Evolutionary conservation across 2,888 invertebrate species (phyloP), one percentile per base, ranked within the genome.

Genomic region (Apotomis betuletana): DNA sequence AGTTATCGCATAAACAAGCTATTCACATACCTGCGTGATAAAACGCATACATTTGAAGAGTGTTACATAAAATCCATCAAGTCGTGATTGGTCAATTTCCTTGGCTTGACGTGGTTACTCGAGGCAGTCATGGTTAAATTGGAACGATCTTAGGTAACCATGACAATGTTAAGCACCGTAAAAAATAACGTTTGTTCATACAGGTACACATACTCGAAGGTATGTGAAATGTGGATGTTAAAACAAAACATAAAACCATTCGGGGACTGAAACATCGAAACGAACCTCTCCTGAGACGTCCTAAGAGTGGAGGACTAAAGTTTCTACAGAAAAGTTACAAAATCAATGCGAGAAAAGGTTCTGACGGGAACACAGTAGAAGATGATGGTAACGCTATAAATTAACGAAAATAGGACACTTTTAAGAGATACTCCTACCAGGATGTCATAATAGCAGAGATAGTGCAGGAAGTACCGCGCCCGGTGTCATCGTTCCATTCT

Each of bases 401-500:
- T 27, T 27, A 49, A 36, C 57, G 36, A 58, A 51, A 10, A 46
- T 44, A 15, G 44, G 60, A 46, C 8, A 44, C 59, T 41, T 44
- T 13, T 46, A 60, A 13, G 5, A 27, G 46, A 12, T 64, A 70
- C 62, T 15, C 6, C 0, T 49, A 49, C 64, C 58, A 70, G 70
- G 70, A 51, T 36, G 13, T 63, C 67, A 61, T 70, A 70, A 70
- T 55, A 62, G 57, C 12, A n/a, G 68, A 52, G 54, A 61, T 60
- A 68, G 68, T 61, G 27, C 72, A 72, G 72, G 72, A 72, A 72
- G 63, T 46, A 38, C 46, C 62, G 46, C 71, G 27, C 72, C 72
- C 67, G 72, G 68, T 72, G 68, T 68, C 67, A 63, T 63, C 68
- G 63, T 51, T 51, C 58, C 49, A 59, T 49, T 60, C 68, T 72